Evolutionary conservation across 1,140 invertebrate species (phyloP), one percentile per base, ranked within the genome.

Genomic region (Aphelinus atriplicis): DNA sequence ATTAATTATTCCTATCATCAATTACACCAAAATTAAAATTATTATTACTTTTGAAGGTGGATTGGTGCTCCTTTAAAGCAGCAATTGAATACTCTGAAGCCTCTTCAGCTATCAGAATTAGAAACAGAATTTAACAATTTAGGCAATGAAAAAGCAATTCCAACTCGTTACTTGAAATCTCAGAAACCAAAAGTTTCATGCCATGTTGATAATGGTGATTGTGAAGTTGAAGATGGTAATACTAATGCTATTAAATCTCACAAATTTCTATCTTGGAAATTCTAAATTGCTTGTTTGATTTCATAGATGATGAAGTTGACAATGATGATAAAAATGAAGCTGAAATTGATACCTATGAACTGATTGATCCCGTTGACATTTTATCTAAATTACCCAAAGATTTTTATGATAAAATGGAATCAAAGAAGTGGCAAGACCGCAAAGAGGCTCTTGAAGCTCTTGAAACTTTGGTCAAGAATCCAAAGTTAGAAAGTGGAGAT

Each of bases 371-470:
- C 0, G 95, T 98, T 47, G 96, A 99, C 83, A 96, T 99, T 81
- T 83, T 99, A 0, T 93, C 94, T 2, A 94, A 97, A 85, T 84
- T 99, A 45, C 97, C 97, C 0, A 97, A 97, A 89, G 96, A 98
- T 86, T 99, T 98, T 85, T 98, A 94, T 83, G 96, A 98, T 5
- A 96, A 98, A 87, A 80, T 97, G 51, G 97, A 99, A 86, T 95
- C 95, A 0, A 99, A 98, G 84, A 99, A 99, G 83, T 99, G 98
- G 98, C 95, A 97, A 82, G 96, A 99, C 66, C 90, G 98, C 6
- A 98, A 98, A 85, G 96, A 99, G 85, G 93, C 94, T 0, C 81
- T 99, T 3, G 95, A 97, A 80, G 88, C 88, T 2, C 84, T 98
- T 0, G 94, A 98, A 72, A 91, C 91, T 71, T 83, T 98, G 2